Conservation (phyloP, 2,113 vertebrate genomes). For the Zapornia atra region DNA sequence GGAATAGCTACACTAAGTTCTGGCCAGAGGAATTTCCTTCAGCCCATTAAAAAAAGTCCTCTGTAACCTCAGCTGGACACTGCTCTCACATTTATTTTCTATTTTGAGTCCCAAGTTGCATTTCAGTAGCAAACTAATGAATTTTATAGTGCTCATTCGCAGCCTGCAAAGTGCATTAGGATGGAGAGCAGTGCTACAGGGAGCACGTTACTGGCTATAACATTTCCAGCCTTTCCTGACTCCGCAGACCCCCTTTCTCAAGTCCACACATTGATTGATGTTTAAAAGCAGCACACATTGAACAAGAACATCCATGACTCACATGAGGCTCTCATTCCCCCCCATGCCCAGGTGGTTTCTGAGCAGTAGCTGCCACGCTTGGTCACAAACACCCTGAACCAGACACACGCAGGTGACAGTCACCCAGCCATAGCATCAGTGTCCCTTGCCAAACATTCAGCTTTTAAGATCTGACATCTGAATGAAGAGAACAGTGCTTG, state of each 20-base stretch:
- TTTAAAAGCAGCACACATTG: neutral
- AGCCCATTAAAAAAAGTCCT: neutral
- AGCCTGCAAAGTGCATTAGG: accelerated
- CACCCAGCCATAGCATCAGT: neutral
- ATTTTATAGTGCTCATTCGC: neutral
- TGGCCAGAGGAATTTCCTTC: slow-evolving; percentile 1
- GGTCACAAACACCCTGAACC: neutral
- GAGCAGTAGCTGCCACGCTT: neutral
- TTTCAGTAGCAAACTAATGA: neutral
- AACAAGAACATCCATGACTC: neutral
- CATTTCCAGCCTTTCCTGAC: neutral
- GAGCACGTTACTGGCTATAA: accelerated
- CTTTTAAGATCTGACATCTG: neutral
- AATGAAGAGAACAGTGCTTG: neutral
- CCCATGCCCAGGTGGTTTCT: accelerated
- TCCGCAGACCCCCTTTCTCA: neutral
- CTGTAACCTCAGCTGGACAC: neutral
- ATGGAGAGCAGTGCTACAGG: neutral
- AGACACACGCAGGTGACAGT: neutral
- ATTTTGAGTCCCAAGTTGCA: neutral
- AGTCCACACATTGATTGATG: accelerated
- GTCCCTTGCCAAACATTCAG: neutral
- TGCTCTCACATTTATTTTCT: neutral
- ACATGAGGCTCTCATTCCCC: accelerated
- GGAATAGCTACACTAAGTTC: neutral